Base-by-base conservation (phyloP, 2,797 vertebrate species). In the Myotis myotis region DNA sequence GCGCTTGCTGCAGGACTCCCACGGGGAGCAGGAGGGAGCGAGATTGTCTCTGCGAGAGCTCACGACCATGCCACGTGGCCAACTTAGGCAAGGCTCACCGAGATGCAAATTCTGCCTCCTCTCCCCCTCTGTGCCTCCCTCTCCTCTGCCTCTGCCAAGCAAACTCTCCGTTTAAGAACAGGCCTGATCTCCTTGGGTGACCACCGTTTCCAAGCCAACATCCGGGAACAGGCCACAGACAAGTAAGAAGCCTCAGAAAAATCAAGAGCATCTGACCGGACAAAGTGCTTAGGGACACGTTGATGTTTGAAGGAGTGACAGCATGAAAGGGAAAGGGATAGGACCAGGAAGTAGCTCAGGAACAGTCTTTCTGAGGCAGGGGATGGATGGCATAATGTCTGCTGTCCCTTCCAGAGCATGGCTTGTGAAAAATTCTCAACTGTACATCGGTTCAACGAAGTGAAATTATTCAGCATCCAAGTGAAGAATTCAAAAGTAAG, bases 41-140 rank as follows among this genome's bases (percentile, higher is more conserved):
- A 93, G 89, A 96, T 82, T 76, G 64, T 53, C n/a, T 57, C 60
- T 84, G 70, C 30, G 71, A 92, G 88, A 83, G 47, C 1, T 2
- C n/a, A n/a, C 68, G 38, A 51, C 72, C 70, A 9, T 33, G 57
- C 68, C 74, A 9, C 0, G n/a, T 12, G 62, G 79, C 53, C 74
- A 25, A 17, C 68, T 13, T 28, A 44, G 41, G 44, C 38, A 44
- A 57, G 41, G 62, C 25, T 33, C 70, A 25, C 3, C 49, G 68
- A 91, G 53, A 88, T 23, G 49, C 12, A 47, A 72, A 66, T 44
- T 60, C 23, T 19, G 19, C 25, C 89, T 7, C 41, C 53, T 4
- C 92, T 9, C 33, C 55, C 13, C 16, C 72, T 49, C 87, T 49
- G 6, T 11, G 17, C 30, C 19, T 72, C 33, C 60, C 5, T 30